These are phyloP conservation scores for Falco columbarius DNA, from an alignment of 2,797 vertebrate species.

Conservation along the genomic window DNA sequence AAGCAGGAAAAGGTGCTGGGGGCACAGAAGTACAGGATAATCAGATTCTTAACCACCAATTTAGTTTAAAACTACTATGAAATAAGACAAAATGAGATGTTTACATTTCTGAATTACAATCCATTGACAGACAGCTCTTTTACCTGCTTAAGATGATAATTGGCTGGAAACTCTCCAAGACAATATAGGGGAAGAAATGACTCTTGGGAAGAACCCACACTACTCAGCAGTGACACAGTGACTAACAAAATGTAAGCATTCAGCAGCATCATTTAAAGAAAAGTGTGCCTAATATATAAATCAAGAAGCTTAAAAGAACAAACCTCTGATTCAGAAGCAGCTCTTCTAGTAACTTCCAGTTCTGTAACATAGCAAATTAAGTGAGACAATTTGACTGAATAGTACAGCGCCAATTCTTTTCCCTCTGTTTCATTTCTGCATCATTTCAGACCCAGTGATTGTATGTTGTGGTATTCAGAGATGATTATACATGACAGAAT, in stretches of 20 bases:
- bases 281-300: background rate
- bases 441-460: background rate
- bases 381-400: background rate
- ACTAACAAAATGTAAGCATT: background rate
- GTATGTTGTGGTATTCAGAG: fast-evolving
- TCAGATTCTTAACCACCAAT: background rate
- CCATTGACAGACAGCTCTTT: background rate
- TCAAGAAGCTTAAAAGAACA: background rate
- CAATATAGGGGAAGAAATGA: conserved; percentile 9
- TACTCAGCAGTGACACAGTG: background rate
- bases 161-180: conserved; percentile 32
- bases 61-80: background rate
- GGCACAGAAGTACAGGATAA: background rate
- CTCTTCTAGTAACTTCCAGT: background rate
- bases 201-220: background rate
- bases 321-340: background rate
- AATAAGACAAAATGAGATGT: conserved; percentile 13
- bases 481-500: background rate
- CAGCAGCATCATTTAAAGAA: background rate
- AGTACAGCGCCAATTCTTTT: background rate
- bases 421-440: background rate
- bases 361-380: background rate
- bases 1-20: background rate
- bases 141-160: conserved; percentile 26
- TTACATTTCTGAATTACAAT: conserved; percentile 10